Evolutionary conservation across 2,113 vertebrate genomes (phyloP).

Genomic region (Empidonax traillii): DNA sequence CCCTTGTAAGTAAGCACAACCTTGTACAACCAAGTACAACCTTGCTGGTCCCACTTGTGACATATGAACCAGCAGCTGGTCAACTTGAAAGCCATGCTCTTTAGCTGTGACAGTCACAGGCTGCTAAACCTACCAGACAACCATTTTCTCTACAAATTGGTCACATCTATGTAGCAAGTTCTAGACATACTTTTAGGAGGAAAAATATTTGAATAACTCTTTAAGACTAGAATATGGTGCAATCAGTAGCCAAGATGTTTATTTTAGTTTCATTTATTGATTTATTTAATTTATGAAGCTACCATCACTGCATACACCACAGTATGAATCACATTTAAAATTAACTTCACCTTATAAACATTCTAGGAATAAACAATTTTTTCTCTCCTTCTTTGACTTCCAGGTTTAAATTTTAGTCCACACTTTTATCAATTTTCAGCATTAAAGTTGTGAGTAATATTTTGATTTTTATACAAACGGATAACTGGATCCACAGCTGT

Average conservation of each 20-base stretch:
- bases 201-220: neutral
- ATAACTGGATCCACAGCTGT: slow-evolving; percentile 30
- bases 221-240: neutral
- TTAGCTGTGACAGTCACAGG: neutral
- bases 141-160: neutral
- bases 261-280: neutral
- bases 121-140: neutral
- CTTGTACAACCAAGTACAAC: neutral
- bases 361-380: neutral
- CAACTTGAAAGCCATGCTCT: neutral
- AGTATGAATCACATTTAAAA: neutral
- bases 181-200: neutral
- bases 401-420: neutral
- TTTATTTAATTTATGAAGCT: neutral
- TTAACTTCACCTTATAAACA: neutral
- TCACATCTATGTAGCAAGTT: neutral
- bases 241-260: neutral
- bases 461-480: slow-evolving; percentile 32
- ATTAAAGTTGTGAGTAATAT: neutral
- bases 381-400: neutral
- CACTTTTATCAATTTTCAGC: neutral
- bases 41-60: neutral
- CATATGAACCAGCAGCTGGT: neutral
- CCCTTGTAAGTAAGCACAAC: neutral
- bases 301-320: neutral